Conservation (phyloP, 2,797 vertebrate species). For the Glossophaga mutica region DNA sequence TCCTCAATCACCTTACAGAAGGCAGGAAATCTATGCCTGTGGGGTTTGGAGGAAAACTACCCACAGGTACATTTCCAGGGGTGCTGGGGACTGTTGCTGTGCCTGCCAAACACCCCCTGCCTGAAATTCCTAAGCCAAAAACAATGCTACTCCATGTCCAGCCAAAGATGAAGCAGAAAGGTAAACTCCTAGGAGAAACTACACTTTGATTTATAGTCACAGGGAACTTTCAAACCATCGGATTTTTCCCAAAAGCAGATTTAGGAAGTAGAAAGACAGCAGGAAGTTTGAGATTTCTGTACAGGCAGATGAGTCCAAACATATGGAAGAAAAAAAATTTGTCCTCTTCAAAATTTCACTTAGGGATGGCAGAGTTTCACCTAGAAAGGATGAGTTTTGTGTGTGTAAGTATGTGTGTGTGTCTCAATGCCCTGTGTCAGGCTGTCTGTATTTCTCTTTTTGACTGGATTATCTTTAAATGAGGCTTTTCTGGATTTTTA, state of each 20-base stretch:
- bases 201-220: background rate
- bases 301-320: background rate
- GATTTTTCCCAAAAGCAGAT: background rate
- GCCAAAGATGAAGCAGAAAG: background rate
- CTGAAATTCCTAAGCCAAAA: background rate
- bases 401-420: background rate
- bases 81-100: background rate
- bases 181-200: background rate
- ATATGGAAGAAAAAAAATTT: background rate
- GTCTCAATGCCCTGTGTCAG: background rate
- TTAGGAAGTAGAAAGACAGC: background rate
- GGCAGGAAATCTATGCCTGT: background rate
- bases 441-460: background rate
- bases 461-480: background rate
- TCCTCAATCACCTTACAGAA: background rate
- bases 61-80: background rate
- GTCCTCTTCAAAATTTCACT: slow-evolving; percentile 1
- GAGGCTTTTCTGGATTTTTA: background rate
- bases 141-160: background rate
- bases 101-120: background rate
- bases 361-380: background rate
- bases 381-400: background rate
- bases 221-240: background rate
- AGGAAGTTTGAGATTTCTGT: slow-evolving; percentile 1
- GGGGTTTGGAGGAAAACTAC: background rate